Base-by-base conservation (phyloP, 2,888 invertebrate genomes). In the Bembecia ichneumoniformis region DNA sequence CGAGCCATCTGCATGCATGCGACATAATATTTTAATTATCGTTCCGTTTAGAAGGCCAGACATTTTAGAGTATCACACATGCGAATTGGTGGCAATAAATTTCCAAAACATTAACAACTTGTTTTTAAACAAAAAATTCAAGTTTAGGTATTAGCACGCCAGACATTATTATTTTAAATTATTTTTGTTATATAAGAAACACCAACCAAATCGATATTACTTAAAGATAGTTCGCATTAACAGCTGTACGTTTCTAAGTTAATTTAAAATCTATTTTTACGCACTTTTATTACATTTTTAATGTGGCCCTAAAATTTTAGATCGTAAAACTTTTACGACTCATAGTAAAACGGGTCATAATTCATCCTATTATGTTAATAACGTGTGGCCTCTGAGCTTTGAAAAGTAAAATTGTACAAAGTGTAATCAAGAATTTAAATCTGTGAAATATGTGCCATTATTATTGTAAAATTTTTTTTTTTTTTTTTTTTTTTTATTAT, bases 301-400 rank as follows among this genome's bases (percentile, higher is more conserved):
- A 71, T 68, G 62, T 58, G 63, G 65, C 65, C 59, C 69, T 74
- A 71, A 74, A 64, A 72, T 64, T 76, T 68, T 46, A 58, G 55
- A 60, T 71, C 76, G 66, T 82, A 68, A 82, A 82, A 67, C 54
- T 59, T 71, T 71, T 70, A 78, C 63, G 68, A 64, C 62, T 60
- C 51, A 60, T 68, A 74, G 66, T 65, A 82, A 59, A 68, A 64
- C 60, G 59, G 57, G 52, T 60, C 64, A 67, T 82, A 82, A 74
- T 73, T 81, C 66, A 78, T 65, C 59, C 70, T 68, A 77, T 81
- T 81, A 74, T 74, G 53, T 69, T 71, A 59, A 55, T 58, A 62
- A 40, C 57, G 60, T 58, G 14, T 5, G 40, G 40, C 14, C 40
- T 40, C 13, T 40, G 40, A 40, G 40, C 40, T 40, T 40, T 13